Conservation (phyloP, 1,140 invertebrate genomes). For the Papilio glaucus region DNA sequence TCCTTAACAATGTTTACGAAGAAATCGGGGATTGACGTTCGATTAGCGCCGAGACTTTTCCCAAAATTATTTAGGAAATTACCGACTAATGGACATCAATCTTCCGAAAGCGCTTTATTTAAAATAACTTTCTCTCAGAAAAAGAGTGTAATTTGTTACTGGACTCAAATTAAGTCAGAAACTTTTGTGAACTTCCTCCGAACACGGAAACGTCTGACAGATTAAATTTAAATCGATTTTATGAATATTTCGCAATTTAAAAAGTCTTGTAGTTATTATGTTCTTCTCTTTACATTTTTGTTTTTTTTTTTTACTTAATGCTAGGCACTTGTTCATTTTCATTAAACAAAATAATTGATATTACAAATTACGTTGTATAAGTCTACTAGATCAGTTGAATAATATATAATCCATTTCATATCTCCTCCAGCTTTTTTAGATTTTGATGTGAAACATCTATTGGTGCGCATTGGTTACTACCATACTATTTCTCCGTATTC, state of each 20-base stretch:
- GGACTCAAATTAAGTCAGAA: slow-evolving; percentile 62
- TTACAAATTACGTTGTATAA: too few species aligned
- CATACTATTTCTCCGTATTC: too few species aligned
- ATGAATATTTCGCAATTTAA: slow-evolving; percentile 21
- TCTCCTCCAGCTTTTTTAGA: too few species aligned
- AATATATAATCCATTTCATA: too few species aligned
- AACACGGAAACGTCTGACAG: slow-evolving; percentile 51
- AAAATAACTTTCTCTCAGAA: slow-evolving; percentile 53
- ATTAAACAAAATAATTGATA: too few species aligned
- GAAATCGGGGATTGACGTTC: slow-evolving; percentile 40
- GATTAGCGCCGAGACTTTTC: slow-evolving; percentile 54
- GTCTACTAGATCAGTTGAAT: too few species aligned
- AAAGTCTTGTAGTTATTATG: background rate
- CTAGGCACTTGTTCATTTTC: too few species aligned
- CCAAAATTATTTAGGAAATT: slow-evolving; percentile 65
- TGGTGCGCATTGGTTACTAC: too few species aligned
- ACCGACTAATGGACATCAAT: slow-evolving; percentile 68
- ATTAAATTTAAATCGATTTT: slow-evolving; percentile 30
- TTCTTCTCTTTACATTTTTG: background rate
- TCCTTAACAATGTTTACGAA: slow-evolving; percentile 29
- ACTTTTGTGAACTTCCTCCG: slow-evolving; percentile 49
- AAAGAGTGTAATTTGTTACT: slow-evolving; percentile 64
- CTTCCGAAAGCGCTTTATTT: slow-evolving; percentile 61
- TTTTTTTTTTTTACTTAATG: background rate
- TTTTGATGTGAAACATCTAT: too few species aligned